phyloP scores from a whole-genome alignment of 2,797 vertebrate genomes.

The Sebastiscus albofasciatus region DNA sequence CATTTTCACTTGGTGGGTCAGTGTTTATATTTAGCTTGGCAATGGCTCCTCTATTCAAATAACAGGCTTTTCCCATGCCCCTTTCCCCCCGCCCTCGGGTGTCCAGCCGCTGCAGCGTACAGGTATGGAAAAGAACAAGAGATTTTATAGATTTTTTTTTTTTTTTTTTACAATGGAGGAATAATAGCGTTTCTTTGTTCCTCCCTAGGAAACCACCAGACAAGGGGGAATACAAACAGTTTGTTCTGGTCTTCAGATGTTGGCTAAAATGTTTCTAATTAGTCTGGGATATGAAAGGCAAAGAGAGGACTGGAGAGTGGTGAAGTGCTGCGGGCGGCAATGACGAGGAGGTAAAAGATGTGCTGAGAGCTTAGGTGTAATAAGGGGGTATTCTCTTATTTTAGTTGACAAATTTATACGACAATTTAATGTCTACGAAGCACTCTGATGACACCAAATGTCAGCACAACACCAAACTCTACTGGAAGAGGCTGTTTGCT shows the following conservation, averaged over 20 bases:
- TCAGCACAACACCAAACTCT: not conserved
- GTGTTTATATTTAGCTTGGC: slow-evolving; percentile 80
- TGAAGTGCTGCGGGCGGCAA: not conserved
- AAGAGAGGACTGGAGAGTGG: not conserved
- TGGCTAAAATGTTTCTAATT: slow-evolving; percentile 54
- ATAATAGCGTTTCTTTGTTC: slow-evolving; percentile 72
- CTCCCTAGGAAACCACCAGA: slow-evolving; percentile 69
- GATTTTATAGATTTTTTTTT: slow-evolving; percentile 69
- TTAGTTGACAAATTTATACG: not conserved
- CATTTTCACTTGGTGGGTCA: slow-evolving; percentile 70
- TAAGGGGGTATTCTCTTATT: not conserved
- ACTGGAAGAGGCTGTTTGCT: not conserved
- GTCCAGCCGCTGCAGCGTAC: slow-evolving; percentile 42
- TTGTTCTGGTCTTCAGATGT: slow-evolving; percentile 48
- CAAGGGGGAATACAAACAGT: slow-evolving; percentile 47
- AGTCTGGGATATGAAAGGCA: slow-evolving; percentile 34
- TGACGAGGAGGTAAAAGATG: not conserved
- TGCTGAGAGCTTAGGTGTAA: not conserved
- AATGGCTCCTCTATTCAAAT: slow-evolving; percentile 68
- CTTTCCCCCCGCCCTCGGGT: slow-evolving; percentile 39
- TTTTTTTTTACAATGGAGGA: slow-evolving; percentile 62
- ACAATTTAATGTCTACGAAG: not conserved
- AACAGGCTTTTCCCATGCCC: slow-evolving; percentile 72
- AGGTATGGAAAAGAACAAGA: slow-evolving; percentile 77
- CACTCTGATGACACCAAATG: not conserved